A percentile compares a stretch with the other conserved stretches of the same genome.
Conservation (phyloP, 2,888 invertebrate genomes). For the Eupithecia dodoneata region DNA sequence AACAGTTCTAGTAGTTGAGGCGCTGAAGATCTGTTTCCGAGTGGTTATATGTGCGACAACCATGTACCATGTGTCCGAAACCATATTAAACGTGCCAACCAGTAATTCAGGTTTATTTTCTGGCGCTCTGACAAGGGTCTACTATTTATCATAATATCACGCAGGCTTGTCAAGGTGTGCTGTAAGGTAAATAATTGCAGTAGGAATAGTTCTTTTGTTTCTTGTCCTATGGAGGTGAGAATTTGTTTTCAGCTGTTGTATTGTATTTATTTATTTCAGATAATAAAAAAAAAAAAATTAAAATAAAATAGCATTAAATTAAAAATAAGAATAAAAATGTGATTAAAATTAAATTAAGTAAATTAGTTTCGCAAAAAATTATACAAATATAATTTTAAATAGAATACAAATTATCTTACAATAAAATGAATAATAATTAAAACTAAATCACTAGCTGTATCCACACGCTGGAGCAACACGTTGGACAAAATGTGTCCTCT, state of each 20-base stretch:
- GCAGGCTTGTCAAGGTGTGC: conserved; percentile 62
- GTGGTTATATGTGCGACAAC: neutral
- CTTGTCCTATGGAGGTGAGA: neutral
- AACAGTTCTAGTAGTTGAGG: neutral
- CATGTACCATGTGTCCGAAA: conserved; percentile 12
- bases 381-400: no score
- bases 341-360: no score
- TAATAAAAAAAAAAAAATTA: no score
- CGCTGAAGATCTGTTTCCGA: neutral
- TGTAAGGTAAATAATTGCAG: conserved; percentile 4
- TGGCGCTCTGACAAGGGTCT: conserved; percentile 69
- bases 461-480: no score
- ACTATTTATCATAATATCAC: conserved; percentile 80
- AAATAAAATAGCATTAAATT: no score
- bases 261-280: no score
- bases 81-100: conserved; percentile 32
- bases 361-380: no score
- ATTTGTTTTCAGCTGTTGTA: neutral
- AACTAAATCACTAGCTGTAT: no score
- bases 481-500: no score
- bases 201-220: conserved; percentile 1
- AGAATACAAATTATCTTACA: no score
- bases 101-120: conserved; percentile 40
- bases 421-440: no score
- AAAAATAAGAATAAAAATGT: no score